Base-by-base conservation (phyloP, 2,888 invertebrate species). In the Watsonalla binaria region DNA sequence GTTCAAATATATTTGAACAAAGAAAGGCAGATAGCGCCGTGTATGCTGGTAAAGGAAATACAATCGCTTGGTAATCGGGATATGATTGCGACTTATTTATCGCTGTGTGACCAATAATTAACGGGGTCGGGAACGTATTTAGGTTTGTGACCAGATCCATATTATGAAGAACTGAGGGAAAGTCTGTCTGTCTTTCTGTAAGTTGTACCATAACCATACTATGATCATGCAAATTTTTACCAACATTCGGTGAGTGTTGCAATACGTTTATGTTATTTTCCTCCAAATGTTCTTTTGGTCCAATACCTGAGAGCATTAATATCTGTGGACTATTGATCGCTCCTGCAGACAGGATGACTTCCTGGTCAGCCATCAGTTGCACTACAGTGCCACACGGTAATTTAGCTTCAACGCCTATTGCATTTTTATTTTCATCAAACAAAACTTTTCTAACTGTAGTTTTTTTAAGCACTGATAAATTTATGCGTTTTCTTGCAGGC, bases 41-140 rank as follows among this genome's bases (percentile, higher is more conserved):
- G 14, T n/a, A 7, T 7, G 33, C 6, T 5, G 34, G n/a, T 33
- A 1, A 15, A 5, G 33, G 9, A 1, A 34, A 9, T n/a, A n/a
- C 33, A 33, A 47, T 6, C 1, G 65, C 58, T 63, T 82, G 77
- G 47, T 81, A 83, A 54, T 82, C 81, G 15, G 82, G 83, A 50
- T 65, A 73, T 0, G 54, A 62, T 54, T 78, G 70, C 5, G 58
- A 63, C 52, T 73, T 72, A 37, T 82, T 62, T 2, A 82, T 50
- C 14, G 78, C 68, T 4, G 60, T 70, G 48, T 72, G 70, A 5
- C 83, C 84, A 11, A 78, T 50, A 1, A 82, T 53, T 5, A 61
- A 42, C 2, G 79, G 67, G 2, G 61, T 51, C 2, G 82, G 84
- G 57, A 77, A 76, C 45, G 58, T 71, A 45, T 76, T 62, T 11